A percentile compares a stretch with the other conserved stretches of the same genome.
Evolutionary conservation across 2,888 invertebrate genomes (phyloP).

Genomic region (Arctia plantaginis): DNA sequence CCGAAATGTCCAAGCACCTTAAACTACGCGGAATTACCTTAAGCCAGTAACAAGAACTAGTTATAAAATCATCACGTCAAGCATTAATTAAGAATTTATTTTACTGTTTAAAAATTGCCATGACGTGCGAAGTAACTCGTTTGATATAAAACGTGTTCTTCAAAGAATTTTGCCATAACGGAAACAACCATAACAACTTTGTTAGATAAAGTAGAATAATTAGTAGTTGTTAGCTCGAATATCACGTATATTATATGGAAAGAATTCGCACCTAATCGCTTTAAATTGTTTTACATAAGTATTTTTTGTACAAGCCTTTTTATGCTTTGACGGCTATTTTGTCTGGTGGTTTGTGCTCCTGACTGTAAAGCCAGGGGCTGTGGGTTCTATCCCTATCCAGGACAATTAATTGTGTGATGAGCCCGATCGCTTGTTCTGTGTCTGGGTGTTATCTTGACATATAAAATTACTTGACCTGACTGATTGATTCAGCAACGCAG

Average conservation of each 20-base stretch:
- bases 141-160: constrained; percentile 8
- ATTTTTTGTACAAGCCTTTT: not conserved
- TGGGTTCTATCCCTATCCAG: too few species aligned
- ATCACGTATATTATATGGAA: not conserved
- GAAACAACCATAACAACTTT: constrained; percentile 1
- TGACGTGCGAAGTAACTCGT: constrained; percentile 9
- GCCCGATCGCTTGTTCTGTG: too few species aligned
- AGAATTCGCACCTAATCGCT: not conserved
- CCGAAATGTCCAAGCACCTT: not conserved
- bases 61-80: not conserved
- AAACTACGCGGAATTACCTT: not conserved
- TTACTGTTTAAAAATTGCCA: not conserved
- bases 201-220: not conserved
- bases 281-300: not conserved
- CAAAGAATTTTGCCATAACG: not conserved
- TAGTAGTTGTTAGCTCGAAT: not conserved
- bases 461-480: too few species aligned
- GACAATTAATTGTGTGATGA: too few species aligned
- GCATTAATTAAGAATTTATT: not conserved
- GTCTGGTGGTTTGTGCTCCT: too few species aligned
- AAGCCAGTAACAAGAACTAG: not conserved
- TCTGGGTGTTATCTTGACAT: too few species aligned
- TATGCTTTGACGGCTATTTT: too few species aligned
- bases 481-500: too few species aligned
- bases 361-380: too few species aligned